These are phyloP conservation scores for Phylloscopus trochiloides DNA, from an alignment of 2,113 vertebrate genomes.

Conservation along the genomic window DNA sequence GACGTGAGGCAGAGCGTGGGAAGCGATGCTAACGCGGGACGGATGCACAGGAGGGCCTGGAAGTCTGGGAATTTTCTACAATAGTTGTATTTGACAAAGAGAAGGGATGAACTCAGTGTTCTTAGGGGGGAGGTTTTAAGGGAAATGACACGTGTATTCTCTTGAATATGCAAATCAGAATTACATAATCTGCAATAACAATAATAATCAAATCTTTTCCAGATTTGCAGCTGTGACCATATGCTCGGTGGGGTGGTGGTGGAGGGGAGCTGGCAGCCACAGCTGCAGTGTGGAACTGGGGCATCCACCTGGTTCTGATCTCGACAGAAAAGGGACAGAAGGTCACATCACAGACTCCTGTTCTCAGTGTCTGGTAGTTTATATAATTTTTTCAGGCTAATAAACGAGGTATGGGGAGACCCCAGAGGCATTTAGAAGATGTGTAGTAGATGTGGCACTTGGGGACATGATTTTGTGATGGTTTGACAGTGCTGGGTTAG, in stretches of 20 bases:
- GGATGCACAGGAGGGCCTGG: neutral
- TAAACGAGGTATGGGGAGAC: neutral
- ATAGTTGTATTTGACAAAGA: neutral
- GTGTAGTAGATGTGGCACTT: neutral
- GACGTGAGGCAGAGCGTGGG: neutral
- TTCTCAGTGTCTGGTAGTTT: neutral
- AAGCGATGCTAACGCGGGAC: rapidly evolving
- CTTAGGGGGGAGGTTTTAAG: neutral
- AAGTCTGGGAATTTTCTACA: neutral
- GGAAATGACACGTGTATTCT: neutral
- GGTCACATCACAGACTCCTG: neutral
- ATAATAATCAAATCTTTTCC: constrained; percentile 2
- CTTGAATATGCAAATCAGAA: constrained; percentile 8
- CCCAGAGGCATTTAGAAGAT: neutral
- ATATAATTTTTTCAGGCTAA: neutral
- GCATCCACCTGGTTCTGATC: constrained; percentile 45
- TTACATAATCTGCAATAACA: constrained; percentile 21
- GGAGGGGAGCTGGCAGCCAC: neutral
- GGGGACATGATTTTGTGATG: neutral
- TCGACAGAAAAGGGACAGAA: neutral
- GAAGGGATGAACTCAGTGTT: neutral
- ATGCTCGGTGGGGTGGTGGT: neutral
- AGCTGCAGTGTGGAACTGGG: neutral
- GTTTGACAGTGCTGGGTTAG: neutral
- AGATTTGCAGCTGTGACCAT: neutral